A percentile compares a stretch with the other conserved stretches of the same genome.
Evolutionary conservation across 2,797 vertebrate species (phyloP).

Genomic region (Silurus aristotelis): DNA sequence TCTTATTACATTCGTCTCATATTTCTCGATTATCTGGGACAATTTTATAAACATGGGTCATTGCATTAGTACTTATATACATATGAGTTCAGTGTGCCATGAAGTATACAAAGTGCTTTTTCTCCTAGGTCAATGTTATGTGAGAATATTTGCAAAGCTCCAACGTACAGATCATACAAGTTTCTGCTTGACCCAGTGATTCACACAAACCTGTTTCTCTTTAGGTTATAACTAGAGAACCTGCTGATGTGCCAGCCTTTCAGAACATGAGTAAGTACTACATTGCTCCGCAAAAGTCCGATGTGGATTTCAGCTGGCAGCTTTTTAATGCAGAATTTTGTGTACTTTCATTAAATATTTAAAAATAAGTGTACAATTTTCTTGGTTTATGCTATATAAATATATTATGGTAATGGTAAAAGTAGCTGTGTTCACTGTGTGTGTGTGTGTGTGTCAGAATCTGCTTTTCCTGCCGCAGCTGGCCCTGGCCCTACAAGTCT

Average conservation of each 20-base stretch:
- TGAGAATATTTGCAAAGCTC: background rate
- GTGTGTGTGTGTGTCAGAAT: constrained; percentile 53
- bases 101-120: background rate
- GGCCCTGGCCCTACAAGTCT: constrained; percentile 46
- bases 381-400: background rate
- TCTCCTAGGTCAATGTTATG: background rate
- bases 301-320: background rate
- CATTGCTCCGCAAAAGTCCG: background rate
- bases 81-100: background rate
- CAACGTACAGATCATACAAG: background rate
- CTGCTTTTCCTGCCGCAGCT: constrained; percentile 63
- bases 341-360: background rate
- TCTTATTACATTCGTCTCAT: background rate
- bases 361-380: background rate
- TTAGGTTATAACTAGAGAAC: constrained; percentile 77
- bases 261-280: constrained; percentile 74
- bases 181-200: background rate
- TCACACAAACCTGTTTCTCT: background rate
- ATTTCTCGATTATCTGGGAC: background rate
- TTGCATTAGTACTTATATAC: background rate
- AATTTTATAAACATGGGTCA: background rate
- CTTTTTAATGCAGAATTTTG: background rate
- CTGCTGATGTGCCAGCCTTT: constrained; percentile 70
- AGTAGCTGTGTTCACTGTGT: background rate
- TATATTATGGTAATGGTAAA: background rate